A percentile compares a stretch with the other conserved stretches of the same genome.
Conservation (phyloP, 2,888 invertebrate genomes). For the Melanophora roralis region DNA sequence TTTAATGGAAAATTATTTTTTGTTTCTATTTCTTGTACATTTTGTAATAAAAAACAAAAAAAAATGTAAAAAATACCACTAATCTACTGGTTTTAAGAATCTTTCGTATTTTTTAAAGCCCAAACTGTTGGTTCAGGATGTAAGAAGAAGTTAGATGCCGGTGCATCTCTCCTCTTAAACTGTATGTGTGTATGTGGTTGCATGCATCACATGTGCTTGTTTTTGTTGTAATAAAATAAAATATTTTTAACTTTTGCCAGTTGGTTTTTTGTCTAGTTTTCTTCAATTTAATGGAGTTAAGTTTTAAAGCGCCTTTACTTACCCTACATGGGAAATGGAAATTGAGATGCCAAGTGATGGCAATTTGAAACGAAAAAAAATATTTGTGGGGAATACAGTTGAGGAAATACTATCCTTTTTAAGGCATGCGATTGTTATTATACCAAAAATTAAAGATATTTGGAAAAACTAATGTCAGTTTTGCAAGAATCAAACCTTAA, state of each 20-base stretch:
- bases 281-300: conserved; percentile 13
- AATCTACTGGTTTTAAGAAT: conserved; percentile 55
- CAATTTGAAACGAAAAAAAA: conserved; percentile 18
- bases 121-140: background rate
- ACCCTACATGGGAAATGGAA: conserved; percentile 17
- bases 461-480: too few relatives aligned
- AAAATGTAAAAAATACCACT: conserved; percentile 33
- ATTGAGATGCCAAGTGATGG: conserved; percentile 21
- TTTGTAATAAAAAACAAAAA: background rate
- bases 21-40: conserved; percentile 2
- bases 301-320: conserved; percentile 7
- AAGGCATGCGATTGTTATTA: too few relatives aligned
- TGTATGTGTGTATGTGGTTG: background rate
- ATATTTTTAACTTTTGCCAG: conserved; percentile 24
- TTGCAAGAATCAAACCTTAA: too few relatives aligned
- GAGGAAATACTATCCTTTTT: too few relatives aligned
- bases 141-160: too few relatives aligned
- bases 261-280: conserved; percentile 11
- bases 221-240: conserved; percentile 36
- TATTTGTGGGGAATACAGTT: background rate
- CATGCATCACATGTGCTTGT: background rate
- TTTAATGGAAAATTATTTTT: conserved; percentile 9
- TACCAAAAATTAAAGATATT: too few relatives aligned
- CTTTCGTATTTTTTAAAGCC: conserved; percentile 29
- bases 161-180: background rate